Base-by-base conservation (phyloP, 92 coral and sea anemone species). In the Siderastrea siderea region DNA sequence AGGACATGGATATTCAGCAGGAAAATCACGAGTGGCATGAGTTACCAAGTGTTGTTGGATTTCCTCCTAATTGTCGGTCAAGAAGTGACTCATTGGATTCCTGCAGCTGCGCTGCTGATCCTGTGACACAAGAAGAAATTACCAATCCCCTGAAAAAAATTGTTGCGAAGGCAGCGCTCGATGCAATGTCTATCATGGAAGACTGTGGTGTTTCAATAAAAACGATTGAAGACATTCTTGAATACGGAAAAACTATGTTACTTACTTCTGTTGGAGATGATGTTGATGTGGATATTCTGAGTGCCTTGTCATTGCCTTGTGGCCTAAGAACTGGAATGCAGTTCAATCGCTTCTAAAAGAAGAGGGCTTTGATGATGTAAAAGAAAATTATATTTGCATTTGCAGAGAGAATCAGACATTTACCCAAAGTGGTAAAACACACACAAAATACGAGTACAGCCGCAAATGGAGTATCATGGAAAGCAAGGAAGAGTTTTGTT, bases 281-380 rank as follows among this genome's bases (percentile, higher is more conserved):
- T 16, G 49, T 84, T 65, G 96, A 95, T 77, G 57, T 47, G 6
- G 96, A 93, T 47, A 86, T 93, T 60, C 77, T 96, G 54, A 49
- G 46, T 13, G 84, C 84, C 1, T 79, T 93, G 80, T 96, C 49
- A 49, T 38, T 13, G 84, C 84, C 1, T 79, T 93, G 80, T 96
- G 96, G 96, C 96, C 96, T 6, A 93, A 80, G 67, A 55, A 85
- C 82, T 95, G 98, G 95, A 89, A 68, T 62, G 89, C 75, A 68
- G 96, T 87, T 2, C 95, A 95, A 75, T 57, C 69, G 9, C 95
- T 95, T 43, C 77, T 95, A 67, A 84, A 93, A 46, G 93, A 95
- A 59, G 86, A 90, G 71, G 96, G 98, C 2, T 93, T 78, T 70
- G 4, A 47, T 44, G 93, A 93, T 87, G 89, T 90, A 19, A 92